A percentile compares a stretch with the other conserved stretches of the same genome.
These are phyloP conservation scores for Atta texana DNA, from an alignment of 1,140 invertebrate genomes.

Conservation along the genomic window DNA sequence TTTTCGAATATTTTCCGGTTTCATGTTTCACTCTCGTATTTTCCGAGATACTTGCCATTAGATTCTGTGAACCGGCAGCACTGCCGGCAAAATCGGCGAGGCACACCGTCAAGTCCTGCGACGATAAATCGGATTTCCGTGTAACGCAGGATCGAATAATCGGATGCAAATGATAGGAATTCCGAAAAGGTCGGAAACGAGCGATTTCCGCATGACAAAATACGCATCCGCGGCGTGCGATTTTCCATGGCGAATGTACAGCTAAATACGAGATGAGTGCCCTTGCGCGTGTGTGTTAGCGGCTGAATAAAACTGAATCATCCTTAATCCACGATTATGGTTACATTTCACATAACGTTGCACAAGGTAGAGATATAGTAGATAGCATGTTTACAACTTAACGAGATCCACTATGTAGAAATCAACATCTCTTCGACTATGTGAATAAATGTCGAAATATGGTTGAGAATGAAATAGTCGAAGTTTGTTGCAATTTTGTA, in stretches of 20 bases:
- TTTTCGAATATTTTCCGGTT: slow-evolving; percentile 41
- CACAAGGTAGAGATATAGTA: not conserved
- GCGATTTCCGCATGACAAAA: slow-evolving; percentile 63
- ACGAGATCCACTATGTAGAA: slow-evolving; percentile 20
- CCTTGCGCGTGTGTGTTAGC: not conserved
- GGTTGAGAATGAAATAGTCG: not conserved
- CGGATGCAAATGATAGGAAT: slow-evolving; percentile 63
- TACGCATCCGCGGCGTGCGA: slow-evolving; percentile 40
- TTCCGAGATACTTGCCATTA: slow-evolving; percentile 45
- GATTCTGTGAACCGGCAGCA: slow-evolving; percentile 7
- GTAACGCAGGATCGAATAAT: slow-evolving; percentile 58
- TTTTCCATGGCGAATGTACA: slow-evolving; percentile 31
- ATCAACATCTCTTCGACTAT: not conserved
- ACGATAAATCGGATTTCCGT: slow-evolving; percentile 63
- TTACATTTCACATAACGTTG: slow-evolving; percentile 38
- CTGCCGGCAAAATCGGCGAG: slow-evolving; percentile 30
- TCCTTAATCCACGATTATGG: slow-evolving; percentile 49
- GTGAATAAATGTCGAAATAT: slow-evolving; percentile 35
- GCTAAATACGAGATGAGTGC: slow-evolving; percentile 30
- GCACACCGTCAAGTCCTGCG: slow-evolving; percentile 41
- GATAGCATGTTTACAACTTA: not conserved
- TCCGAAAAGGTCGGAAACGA: slow-evolving; percentile 62
- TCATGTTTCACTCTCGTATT: slow-evolving; percentile 35
- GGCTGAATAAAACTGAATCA: slow-evolving; percentile 57
- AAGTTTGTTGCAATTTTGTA: not conserved